These are phyloP conservation scores for Andrena flavipes DNA, from an alignment of 2,888 invertebrate species.

Conservation along the genomic window DNA sequence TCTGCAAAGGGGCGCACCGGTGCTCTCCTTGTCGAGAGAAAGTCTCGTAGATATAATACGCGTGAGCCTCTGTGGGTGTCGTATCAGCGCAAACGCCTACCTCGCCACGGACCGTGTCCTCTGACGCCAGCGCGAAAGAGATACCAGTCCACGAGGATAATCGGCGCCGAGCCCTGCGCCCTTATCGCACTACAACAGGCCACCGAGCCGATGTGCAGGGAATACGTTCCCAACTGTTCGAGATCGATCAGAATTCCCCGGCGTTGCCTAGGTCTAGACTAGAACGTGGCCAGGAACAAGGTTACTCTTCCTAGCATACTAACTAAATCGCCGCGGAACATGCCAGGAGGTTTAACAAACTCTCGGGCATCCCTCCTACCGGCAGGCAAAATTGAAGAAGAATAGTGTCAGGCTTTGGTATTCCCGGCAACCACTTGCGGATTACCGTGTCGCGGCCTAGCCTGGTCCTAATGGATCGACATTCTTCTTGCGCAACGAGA, in stretches of 20 bases:
- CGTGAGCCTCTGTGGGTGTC: conserved; percentile 23
- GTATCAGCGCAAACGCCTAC: conserved; percentile 30
- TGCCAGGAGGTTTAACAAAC: too few relatives aligned
- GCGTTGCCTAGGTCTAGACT: conserved; percentile 17
- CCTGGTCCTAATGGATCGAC: conserved; percentile 69
- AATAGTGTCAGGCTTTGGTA: conserved; percentile 38
- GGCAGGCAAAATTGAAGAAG: neutral
- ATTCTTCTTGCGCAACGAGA: conserved; percentile 75
- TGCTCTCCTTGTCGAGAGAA: conserved; percentile 70
- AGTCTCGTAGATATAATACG: conserved; percentile 53
- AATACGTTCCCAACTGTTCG: too few relatives aligned
- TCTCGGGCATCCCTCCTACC: neutral
- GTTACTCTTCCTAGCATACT: neutral
- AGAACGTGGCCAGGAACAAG: conserved; percentile 22
- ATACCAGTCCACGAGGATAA: neutral
- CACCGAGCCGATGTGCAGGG: neutral
- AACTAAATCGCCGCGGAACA: neutral
- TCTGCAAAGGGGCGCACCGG: conserved; percentile 57
- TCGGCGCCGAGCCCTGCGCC: neutral
- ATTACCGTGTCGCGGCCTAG: conserved; percentile 47
- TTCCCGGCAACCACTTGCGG: conserved; percentile 30
- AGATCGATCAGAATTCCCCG: conserved; percentile 11
- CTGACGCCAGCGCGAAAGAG: conserved; percentile 3
- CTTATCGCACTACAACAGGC: neutral
- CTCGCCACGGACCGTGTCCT: conserved; percentile 20